Conservation (phyloP, 2,113 vertebrate species). For the Pheucticus melanocephalus region DNA sequence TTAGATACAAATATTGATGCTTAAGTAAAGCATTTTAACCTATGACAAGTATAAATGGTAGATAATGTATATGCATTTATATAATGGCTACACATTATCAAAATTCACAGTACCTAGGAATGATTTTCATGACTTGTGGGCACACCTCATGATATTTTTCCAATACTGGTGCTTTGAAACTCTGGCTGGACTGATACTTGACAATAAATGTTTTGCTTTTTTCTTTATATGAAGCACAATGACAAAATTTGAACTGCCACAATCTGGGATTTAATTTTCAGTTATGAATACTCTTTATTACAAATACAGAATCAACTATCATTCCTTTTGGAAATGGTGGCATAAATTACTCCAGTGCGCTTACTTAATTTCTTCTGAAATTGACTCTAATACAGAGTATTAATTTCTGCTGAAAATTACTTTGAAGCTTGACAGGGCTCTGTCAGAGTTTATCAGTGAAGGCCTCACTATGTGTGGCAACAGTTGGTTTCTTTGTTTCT, state of each 20-base stretch:
- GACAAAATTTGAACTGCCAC: background rate
- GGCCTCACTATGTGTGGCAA: background rate
- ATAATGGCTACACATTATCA: background rate
- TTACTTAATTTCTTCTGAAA: background rate
- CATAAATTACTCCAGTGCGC: background rate
- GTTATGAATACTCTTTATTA: background rate
- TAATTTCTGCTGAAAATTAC: background rate
- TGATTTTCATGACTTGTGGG: background rate
- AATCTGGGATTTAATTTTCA: background rate
- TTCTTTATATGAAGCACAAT: background rate
- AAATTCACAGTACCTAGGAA: background rate
- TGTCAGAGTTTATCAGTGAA: constrained; percentile 28
- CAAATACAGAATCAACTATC: background rate
- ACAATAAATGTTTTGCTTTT: background rate
- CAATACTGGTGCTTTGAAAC: background rate
- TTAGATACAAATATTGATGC: background rate
- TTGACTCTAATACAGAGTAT: background rate
- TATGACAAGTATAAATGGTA: background rate
- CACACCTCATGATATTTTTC: background rate
- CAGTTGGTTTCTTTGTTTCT: constrained; percentile 19
- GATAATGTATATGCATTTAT: background rate
- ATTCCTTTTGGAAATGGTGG: background rate
- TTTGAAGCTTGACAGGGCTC: background rate
- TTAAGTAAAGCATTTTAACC: background rate
- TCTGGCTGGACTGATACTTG: background rate